Evolutionary conservation across 2,797 vertebrate genomes (phyloP).

Genomic region (Sebastes minor): DNA sequence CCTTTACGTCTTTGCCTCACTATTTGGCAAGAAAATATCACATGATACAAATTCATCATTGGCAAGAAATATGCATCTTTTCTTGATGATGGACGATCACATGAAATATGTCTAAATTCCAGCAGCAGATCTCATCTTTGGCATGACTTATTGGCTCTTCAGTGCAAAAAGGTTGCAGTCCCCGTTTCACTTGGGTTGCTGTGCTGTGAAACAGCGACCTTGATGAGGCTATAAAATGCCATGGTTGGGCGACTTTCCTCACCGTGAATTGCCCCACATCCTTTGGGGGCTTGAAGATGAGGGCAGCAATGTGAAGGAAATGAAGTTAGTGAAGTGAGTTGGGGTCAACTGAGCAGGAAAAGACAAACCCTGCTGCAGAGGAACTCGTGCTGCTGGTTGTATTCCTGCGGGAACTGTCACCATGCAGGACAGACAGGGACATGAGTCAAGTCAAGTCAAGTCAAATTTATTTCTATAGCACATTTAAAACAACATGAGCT

Average conservation of each 20-base stretch:
- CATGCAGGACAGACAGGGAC: neutral
- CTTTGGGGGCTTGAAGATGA: slow-evolving; percentile 70
- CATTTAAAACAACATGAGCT: too few species aligned
- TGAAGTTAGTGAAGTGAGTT: slow-evolving; percentile 83
- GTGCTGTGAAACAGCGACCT: slow-evolving; percentile 64
- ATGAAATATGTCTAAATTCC: neutral
- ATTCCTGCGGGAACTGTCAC: slow-evolving; percentile 54
- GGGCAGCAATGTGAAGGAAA: slow-evolving; percentile 79
- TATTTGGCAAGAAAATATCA: neutral
- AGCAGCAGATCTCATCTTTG: neutral
- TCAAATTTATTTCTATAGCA: too few species aligned
- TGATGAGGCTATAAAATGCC: slow-evolving; percentile 72
- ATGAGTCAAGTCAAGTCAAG: too few species aligned
- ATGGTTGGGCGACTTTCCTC: slow-evolving; percentile 71
- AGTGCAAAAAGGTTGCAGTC: slow-evolving; percentile 17
- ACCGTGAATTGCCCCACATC: slow-evolving; percentile 75
- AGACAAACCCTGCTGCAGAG: slow-evolving; percentile 61
- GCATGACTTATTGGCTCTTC: neutral
- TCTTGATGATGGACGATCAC: neutral
- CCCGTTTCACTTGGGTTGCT: slow-evolving; percentile 46
- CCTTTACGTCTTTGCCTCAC: neutral
- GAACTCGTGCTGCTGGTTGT: slow-evolving; percentile 52
- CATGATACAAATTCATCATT: neutral
- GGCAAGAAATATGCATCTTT: neutral
- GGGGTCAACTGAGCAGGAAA: slow-evolving; percentile 81